These are phyloP conservation scores for Patella caerulea DNA, from an alignment of 2,888 invertebrate genomes.

Conservation along the genomic window DNA sequence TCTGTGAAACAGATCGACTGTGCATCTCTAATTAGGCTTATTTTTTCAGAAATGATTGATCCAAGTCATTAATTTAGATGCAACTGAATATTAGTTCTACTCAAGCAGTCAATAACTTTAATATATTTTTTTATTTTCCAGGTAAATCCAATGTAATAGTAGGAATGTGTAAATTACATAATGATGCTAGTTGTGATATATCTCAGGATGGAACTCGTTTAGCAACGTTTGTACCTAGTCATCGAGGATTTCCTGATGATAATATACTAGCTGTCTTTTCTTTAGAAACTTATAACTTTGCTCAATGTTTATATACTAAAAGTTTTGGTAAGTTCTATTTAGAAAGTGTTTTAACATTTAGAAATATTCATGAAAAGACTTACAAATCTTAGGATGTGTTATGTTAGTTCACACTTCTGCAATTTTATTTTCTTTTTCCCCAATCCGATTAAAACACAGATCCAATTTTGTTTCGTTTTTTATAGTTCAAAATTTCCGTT, in stretches of 20 bases:
- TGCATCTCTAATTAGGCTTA: no score
- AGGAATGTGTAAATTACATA: constrained; percentile 86
- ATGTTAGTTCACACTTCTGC: background rate
- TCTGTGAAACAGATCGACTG: no score
- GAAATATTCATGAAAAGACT: background rate
- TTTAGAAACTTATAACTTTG: constrained; percentile 81
- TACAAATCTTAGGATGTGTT: background rate
- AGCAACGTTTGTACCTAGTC: constrained; percentile 81
- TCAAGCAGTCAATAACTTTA: background rate
- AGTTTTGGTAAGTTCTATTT: constrained; percentile 64
- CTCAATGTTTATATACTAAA: constrained; percentile 84
- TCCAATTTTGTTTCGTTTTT: no score
- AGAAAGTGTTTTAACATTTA: background rate
- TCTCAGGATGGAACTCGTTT: constrained; percentile 84
- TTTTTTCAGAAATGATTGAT: no score
- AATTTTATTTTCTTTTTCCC: no score
- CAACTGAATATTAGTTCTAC: no score
- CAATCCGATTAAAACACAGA: no score
- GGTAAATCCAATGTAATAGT: constrained; percentile 82
- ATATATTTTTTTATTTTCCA: constrained; percentile 35
- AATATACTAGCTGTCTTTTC: constrained; percentile 88
- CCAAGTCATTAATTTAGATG: no score
- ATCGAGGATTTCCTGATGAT: constrained; percentile 78
- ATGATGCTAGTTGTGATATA: constrained; percentile 88
- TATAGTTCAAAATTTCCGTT: no score